phyloP scores from a whole-genome alignment of 2,888 invertebrate genomes.

The Rambutsinella grinnellia region DNA sequence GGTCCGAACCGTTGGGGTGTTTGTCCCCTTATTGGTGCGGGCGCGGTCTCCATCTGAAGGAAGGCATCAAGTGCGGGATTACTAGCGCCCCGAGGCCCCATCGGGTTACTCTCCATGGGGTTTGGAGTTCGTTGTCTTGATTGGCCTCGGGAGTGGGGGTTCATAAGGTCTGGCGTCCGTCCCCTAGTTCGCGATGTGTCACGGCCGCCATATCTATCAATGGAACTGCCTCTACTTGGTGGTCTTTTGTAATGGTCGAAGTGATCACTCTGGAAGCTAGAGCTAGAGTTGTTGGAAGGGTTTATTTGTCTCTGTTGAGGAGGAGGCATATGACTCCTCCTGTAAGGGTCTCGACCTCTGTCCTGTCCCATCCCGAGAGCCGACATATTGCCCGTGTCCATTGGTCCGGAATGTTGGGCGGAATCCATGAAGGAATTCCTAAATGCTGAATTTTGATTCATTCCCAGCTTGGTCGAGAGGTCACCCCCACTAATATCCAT shows the following conservation, averaged over 20 bases:
- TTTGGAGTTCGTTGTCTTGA: conserved; percentile 68
- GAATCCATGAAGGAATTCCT: conserved; percentile 62
- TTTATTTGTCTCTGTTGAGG: conserved; percentile 48
- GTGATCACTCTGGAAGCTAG: conserved; percentile 78
- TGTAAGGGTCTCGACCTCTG: conserved; percentile 62
- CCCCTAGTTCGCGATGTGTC: conserved; percentile 74
- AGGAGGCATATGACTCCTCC: conserved; percentile 56
- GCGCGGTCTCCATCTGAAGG: conserved; percentile 58
- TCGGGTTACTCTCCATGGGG: conserved; percentile 14
- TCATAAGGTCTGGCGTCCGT: conserved; percentile 63
- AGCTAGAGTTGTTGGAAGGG: conserved; percentile 32
- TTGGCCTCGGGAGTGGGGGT: conserved; percentile 72
- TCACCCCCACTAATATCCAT: conserved; percentile 59
- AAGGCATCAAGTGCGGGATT: conserved; percentile 60
- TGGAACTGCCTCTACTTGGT: conserved; percentile 76
- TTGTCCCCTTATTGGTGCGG: conserved; percentile 58
- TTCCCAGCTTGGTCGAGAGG: conserved; percentile 38
- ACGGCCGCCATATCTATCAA: conserved; percentile 76
- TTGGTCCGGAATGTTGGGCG: conserved; percentile 64
- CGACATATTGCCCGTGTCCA: conserved; percentile 50
- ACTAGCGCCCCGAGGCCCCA: conserved; percentile 51
- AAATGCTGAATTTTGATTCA: conserved; percentile 48
- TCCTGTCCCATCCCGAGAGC: conserved; percentile 50
- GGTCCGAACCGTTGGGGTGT: conserved; percentile 69
- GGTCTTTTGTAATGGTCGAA: conserved; percentile 95